Conservation (phyloP, 2,888 invertebrate genomes). For the Euphydryas editha region DNA sequence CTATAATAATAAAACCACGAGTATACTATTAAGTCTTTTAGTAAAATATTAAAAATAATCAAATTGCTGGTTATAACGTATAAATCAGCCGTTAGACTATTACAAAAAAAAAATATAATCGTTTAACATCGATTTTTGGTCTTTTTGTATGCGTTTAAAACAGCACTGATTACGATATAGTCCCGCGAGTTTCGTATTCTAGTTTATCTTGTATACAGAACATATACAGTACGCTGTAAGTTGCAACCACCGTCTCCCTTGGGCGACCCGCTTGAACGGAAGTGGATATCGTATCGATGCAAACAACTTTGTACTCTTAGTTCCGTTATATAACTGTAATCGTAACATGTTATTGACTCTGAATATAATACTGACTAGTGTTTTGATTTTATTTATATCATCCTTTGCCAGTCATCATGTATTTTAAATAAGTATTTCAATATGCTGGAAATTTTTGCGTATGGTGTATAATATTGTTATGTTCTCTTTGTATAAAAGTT, state of each 20-base stretch:
- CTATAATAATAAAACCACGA: too few species aligned
- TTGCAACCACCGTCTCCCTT: constrained; percentile 62
- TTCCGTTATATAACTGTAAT: constrained; percentile 37
- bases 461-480: too few species aligned
- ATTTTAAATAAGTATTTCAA: background rate
- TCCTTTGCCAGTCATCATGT: too few species aligned
- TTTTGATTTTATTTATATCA: constrained; percentile 4
- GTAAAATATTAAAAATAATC: too few species aligned
- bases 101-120: too few species aligned
- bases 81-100: too few species aligned
- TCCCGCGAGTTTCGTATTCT: constrained; percentile 59
- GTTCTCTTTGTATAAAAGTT: too few species aligned
- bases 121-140: too few species aligned
- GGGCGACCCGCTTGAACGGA: constrained; percentile 50
- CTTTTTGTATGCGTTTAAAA: constrained; percentile 41
- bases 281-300: constrained; percentile 50
- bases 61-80: too few species aligned
- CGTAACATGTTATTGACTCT: constrained; percentile 34
- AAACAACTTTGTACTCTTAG: constrained; percentile 36
- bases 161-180: constrained; percentile 66
- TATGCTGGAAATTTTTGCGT: background rate
- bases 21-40: too few species aligned
- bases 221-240: constrained; percentile 45
- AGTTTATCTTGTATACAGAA: constrained; percentile 72
- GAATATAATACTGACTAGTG: constrained; percentile 18